Percentiles rank a stretch among this genome's conserved stretches.
Evolutionary conservation across 2,113 vertebrate species (phyloP).

Genomic region (Dermatemys mawii): DNA sequence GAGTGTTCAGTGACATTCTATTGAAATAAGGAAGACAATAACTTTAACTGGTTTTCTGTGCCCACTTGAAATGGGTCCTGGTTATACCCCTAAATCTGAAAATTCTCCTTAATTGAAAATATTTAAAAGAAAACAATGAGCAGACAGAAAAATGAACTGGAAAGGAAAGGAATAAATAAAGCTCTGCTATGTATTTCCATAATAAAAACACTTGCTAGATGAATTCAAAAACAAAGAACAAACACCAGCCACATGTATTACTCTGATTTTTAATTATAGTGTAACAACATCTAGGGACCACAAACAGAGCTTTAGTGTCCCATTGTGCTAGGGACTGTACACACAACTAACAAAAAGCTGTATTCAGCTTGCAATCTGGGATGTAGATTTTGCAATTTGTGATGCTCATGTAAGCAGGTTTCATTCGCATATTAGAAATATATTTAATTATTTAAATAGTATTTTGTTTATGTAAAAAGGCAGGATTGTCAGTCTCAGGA

Average conservation of each 20-base stretch:
- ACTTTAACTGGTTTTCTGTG: not conserved
- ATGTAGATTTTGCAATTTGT: rapidly evolving
- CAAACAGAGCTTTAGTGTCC: not conserved
- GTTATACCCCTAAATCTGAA: not conserved
- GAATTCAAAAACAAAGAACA: not conserved
- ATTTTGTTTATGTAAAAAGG: not conserved
- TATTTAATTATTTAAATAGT: constrained; percentile 1
- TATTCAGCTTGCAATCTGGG: not conserved
- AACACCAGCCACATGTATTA: not conserved
- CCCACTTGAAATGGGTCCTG: not conserved
- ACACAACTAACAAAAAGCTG: not conserved
- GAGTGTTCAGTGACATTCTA: not conserved
- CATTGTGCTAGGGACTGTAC: not conserved
- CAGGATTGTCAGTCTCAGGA: not conserved
- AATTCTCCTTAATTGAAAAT: not conserved
- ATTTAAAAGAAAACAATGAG: not conserved
- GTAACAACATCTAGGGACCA: not conserved
- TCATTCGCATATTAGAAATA: not conserved
- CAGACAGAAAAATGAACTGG: not conserved
- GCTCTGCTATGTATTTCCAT: not conserved
- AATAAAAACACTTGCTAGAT: rapidly evolving
- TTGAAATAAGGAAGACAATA: not conserved
- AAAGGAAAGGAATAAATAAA: not conserved
- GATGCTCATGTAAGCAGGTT: not conserved
- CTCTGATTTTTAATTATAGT: not conserved